phyloP scores from a whole-genome alignment of 2,888 invertebrate species.

The Sussaba pulchella region DNA sequence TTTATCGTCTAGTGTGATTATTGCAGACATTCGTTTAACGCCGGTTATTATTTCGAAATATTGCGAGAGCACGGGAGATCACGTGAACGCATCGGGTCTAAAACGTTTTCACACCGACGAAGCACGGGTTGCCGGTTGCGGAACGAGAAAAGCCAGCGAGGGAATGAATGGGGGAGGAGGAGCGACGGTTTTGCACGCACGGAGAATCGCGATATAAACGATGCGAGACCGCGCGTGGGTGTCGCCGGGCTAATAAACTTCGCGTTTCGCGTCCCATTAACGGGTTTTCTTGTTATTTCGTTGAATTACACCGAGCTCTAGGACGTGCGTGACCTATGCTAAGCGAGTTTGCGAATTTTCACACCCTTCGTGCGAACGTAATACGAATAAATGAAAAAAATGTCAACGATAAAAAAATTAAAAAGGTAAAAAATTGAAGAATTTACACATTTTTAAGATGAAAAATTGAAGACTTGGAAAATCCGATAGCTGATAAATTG shows the following conservation, averaged over 20 bases:
- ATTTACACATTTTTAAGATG: too few relatives aligned
- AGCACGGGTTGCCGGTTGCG: too few relatives aligned
- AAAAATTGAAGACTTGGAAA: too few relatives aligned
- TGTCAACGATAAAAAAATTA: too few relatives aligned
- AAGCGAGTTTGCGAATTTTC: constrained; percentile 13
- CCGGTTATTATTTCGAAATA: constrained; percentile 46
- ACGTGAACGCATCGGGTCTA: constrained; percentile 22
- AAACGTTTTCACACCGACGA: constrained; percentile 10
- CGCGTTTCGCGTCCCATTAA: constrained; percentile 67
- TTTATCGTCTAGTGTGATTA: not conserved
- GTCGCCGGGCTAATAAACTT: constrained; percentile 70
- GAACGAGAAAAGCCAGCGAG: too few relatives aligned
- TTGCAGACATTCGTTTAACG: constrained; percentile 17
- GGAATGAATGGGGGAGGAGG: constrained; percentile 1
- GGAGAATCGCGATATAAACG: constrained; percentile 18
- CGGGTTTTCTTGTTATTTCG: constrained; percentile 65
- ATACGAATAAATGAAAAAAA: too few relatives aligned
- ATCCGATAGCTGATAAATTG: too few relatives aligned
- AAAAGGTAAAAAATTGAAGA: too few relatives aligned
- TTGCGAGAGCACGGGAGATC: constrained; percentile 3
- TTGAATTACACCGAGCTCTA: constrained; percentile 63
- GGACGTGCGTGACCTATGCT: not conserved
- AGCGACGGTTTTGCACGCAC: constrained; percentile 38
- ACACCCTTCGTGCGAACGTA: not conserved
- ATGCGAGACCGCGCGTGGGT: constrained; percentile 52